Percentiles rank a stretch among this genome's conserved stretches.
Evolutionary conservation across 1,140 invertebrate genomes (phyloP).

Genomic region (Sitophilus oryzae): DNA sequence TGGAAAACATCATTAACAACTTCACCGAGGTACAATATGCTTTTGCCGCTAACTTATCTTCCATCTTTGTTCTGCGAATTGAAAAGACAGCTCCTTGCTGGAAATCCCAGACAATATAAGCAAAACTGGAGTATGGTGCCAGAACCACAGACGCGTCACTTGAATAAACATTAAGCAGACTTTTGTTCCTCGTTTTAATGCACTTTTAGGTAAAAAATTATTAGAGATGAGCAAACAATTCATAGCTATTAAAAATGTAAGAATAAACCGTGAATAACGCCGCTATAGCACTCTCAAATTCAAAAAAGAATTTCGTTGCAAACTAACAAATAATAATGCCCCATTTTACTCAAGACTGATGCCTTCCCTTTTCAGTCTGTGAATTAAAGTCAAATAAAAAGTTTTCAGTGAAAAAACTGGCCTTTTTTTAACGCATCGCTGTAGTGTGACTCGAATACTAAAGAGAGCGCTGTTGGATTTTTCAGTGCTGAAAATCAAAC

Average conservation of each 20-base stretch:
- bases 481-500: constrained; percentile 12
- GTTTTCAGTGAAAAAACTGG: constrained; percentile 16
- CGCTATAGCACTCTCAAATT: too few relatives aligned
- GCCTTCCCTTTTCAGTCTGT: constrained; percentile 8
- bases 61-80: constrained; percentile 21
- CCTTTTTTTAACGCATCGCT: constrained; percentile 15
- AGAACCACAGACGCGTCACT: constrained; percentile 9
- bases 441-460: constrained; percentile 21
- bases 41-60: constrained; percentile 20
- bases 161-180: too few relatives aligned
- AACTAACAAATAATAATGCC: constrained; percentile 21
- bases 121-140: constrained; percentile 15
- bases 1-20: constrained; percentile 25
- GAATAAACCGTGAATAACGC: too few relatives aligned
- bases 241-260: too few relatives aligned
- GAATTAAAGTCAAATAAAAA: constrained; percentile 25
- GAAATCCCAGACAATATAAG: constrained; percentile 14
- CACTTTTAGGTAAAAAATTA: too few relatives aligned
- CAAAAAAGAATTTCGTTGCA: too few relatives aligned
- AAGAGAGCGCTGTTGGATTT: constrained; percentile 3
- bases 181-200: too few relatives aligned
- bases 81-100: constrained; percentile 12
- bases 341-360: constrained; percentile 13
- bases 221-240: too few relatives aligned
- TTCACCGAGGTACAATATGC: constrained; percentile 18